Conservation (phyloP, 2,797 vertebrate species). For the Odontamblyopus lacepedii region DNA sequence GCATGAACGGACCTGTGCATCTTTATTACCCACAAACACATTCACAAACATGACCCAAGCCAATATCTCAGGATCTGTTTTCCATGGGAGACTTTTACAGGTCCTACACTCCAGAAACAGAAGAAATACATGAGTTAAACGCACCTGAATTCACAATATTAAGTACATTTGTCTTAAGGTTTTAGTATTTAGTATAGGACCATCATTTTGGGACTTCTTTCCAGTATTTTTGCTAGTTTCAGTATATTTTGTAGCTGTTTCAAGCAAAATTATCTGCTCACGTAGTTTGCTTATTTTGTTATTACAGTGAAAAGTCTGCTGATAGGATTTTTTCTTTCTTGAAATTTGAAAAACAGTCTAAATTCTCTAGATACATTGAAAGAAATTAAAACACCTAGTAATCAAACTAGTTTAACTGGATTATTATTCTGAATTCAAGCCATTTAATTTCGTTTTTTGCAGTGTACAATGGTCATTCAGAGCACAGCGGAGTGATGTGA, state of each 20-base stretch:
- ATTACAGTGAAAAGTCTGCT: no score
- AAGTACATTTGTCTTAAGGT: background rate
- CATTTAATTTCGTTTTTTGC: background rate
- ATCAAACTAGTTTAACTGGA: background rate
- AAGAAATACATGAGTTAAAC: background rate
- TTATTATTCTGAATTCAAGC: no score
- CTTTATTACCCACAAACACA: slow-evolving; percentile 24
- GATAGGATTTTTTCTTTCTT: no score
- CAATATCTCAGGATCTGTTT: slow-evolving; percentile 32
- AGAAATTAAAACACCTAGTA: no score
- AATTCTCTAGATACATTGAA: no score
- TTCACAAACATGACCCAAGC: slow-evolving; percentile 34
- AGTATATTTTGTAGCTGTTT: no score
- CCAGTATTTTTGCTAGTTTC: background rate
- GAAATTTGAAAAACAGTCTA: no score
- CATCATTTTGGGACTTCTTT: background rate
- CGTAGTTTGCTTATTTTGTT: no score
- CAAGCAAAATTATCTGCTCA: no score
- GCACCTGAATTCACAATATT: background rate
- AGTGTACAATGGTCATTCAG: slow-evolving; percentile 16
- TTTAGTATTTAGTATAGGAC: no score
- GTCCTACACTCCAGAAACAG: background rate
- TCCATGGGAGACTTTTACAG: slow-evolving; percentile 21
- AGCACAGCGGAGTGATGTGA: slow-evolving; percentile 24
- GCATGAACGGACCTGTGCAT: slow-evolving; percentile 47